Evolutionary conservation across 2,888 invertebrate genomes (phyloP), one percentile per base, ranked within the genome.

Genomic region (Flexamia atlantica): DNA sequence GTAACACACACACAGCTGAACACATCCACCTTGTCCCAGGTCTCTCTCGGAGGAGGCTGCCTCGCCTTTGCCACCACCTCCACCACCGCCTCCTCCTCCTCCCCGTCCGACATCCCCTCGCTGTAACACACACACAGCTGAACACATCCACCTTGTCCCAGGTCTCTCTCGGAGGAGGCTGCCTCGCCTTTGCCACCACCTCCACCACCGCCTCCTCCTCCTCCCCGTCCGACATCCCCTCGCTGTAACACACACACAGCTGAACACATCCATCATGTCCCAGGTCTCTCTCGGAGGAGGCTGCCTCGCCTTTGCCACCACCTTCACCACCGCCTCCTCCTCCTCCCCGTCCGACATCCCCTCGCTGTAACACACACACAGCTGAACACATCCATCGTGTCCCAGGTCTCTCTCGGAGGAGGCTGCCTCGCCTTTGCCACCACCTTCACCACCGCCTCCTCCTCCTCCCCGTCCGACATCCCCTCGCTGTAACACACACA

Each of bases 11-110:
- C 7, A 40, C 14, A 10, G 10, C 25, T 32, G 4, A 96, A 96
- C 91, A 96, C 96, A 25, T 95, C 94, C 90, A 96, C 96, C 91
- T 95, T 95, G 87, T 94, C 94, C 97, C 97, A 97, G 0, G 96
- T 97, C 91, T 97, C 97, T 10, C 97, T 91, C 85, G 93, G 92
- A 30, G 86, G 85, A 57, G 84, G 76, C 46, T 83, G 82, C 42
- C 64, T 76, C 12, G 84, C 82, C 53, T 53, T 25, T 4, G 4
- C 9, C 12, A 25, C 20, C 36, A 36, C 36, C 4, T 50, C 50
- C 50, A 50, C 50, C 50, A n/a, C 50, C 50, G 3, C 14, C 50
- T 50, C 50, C 50, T 7, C 4, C 50, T 7, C 50, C 50, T n/a
- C 4, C 50, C 2, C 50, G 5, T 4, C 17, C 50, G 9, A 50